Conservation (phyloP, 2,113 vertebrate species). For the Tursiops truncatus region DNA sequence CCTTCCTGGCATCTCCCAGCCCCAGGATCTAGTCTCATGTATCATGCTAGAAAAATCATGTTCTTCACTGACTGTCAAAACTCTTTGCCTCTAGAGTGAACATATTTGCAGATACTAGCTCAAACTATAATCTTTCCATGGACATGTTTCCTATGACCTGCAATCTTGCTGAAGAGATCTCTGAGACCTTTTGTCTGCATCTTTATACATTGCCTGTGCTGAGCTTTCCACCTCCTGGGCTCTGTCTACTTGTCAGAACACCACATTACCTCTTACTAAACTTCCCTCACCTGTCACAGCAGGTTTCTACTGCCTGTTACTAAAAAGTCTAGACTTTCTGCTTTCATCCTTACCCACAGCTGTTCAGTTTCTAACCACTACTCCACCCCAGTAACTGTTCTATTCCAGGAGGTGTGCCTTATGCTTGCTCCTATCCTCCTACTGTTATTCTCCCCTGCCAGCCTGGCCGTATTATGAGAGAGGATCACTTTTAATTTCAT, state of each 20-base stretch:
- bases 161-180: not conserved
- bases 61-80: not conserved
- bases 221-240: not conserved
- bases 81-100: not conserved
- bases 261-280: not conserved
- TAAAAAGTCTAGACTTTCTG: not conserved
- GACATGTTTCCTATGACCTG: not conserved
- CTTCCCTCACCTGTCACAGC: not conserved
- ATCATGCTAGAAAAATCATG: not conserved
- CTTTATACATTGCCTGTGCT: not conserved
- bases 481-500: not conserved
- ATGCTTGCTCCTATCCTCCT: not conserved
- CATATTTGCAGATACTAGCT: not conserved
- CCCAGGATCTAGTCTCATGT: not conserved
- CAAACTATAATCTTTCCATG: not conserved
- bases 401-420: not conserved
- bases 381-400: not conserved
- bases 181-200: conserved; percentile 4
- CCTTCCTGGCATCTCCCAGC: not conserved
- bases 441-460: not conserved
- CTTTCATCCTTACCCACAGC: not conserved
- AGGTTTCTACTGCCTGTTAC: not conserved
- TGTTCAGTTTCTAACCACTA: not conserved
- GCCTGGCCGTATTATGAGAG: not conserved
- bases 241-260: conserved; percentile 43